Evolutionary conservation across 2,888 invertebrate species (phyloP).

Genomic region (Brenthis hecate): DNA sequence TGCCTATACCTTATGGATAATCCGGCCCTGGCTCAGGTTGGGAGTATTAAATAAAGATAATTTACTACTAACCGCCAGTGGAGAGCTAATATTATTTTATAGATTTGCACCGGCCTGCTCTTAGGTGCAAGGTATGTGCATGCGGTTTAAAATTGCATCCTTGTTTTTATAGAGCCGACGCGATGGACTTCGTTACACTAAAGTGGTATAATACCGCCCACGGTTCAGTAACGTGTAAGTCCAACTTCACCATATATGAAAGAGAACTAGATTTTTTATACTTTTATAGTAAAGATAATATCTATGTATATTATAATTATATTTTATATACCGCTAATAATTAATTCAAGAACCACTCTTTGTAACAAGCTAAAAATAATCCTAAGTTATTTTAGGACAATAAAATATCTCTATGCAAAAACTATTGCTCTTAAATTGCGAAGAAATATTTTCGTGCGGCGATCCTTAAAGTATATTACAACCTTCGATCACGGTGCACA

Average conservation of each 20-base stretch:
- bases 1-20: too few species aligned
- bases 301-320: too few species aligned
- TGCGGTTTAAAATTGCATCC: conserved; percentile 28
- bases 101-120: conserved; percentile 10
- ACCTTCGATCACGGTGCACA: too few species aligned
- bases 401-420: too few species aligned
- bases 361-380: too few species aligned
- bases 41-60: neutral
- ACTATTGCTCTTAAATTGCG: too few species aligned
- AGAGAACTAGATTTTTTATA: neutral
- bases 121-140: conserved; percentile 11
- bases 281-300: neutral
- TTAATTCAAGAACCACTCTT: too few species aligned
- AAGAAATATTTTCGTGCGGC: too few species aligned
- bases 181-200: conserved; percentile 24
- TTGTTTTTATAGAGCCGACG: conserved; percentile 31
- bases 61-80: neutral
- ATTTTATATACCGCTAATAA: too few species aligned
- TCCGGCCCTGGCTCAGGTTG: too few species aligned
- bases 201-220: conserved; percentile 13
- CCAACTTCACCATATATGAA: neutral
- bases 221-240: neutral
- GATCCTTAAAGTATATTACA: too few species aligned
- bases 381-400: too few species aligned
- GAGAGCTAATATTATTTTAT: conserved; percentile 10